A percentile compares a stretch with the other conserved stretches of the same genome.
Conservation (phyloP, 1,140 invertebrate species). For the Sitodiplosis mosellana region DNA sequence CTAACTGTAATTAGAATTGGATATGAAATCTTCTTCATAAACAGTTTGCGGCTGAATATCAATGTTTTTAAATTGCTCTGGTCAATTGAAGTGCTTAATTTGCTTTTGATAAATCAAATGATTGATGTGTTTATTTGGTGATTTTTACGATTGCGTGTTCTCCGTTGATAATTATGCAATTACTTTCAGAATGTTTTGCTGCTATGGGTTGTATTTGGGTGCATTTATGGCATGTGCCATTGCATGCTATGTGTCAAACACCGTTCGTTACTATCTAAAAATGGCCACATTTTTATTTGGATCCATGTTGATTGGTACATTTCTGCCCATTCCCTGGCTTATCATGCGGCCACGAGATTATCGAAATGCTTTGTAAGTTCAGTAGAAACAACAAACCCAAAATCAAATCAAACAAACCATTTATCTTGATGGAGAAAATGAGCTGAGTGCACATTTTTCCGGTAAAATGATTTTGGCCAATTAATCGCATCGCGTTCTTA, state of each 20-base stretch:
- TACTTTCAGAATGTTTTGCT: no score
- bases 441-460: background rate
- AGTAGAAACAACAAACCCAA: background rate
- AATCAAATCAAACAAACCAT: constrained; percentile 1
- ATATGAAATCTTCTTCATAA: no score
- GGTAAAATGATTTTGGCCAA: no score
- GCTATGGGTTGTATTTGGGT: constrained; percentile 8
- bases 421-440: constrained; percentile 1
- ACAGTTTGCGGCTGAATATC: no score
- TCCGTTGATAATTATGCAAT: no score
- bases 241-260: constrained; percentile 23
- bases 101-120: no score
- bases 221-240: constrained; percentile 1
- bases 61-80: no score
- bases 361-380: constrained; percentile 56
- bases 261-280: constrained; percentile 36
- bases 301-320: constrained; percentile 33
- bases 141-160: no score
- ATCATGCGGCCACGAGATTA: constrained; percentile 43
- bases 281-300: constrained; percentile 36
- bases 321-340: constrained; percentile 53
- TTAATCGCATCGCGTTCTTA: background rate
- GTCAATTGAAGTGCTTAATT: no score
- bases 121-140: no score
- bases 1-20: no score